Evolutionary conservation across 1,140 invertebrate genomes (phyloP).

Genomic region (Drosophila ambigua): DNA sequence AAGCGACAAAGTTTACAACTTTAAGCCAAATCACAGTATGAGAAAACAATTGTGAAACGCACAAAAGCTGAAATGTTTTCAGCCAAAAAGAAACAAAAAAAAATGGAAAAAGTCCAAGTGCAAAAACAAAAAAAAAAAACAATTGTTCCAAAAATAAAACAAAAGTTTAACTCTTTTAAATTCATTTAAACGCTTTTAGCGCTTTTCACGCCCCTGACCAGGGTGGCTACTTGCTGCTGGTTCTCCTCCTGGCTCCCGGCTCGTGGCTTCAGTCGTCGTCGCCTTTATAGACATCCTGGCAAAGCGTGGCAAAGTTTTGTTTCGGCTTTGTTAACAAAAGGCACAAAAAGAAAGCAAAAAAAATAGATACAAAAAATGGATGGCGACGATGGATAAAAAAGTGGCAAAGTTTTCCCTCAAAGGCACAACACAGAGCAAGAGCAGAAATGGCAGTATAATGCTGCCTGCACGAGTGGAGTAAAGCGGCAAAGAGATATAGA

Average conservation of each 20-base stretch:
- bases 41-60: constrained; percentile 56
- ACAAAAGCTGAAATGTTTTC: constrained; percentile 41
- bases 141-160: constrained; percentile 38
- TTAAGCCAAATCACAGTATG: constrained; percentile 56
- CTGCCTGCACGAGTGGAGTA: neutral
- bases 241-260: constrained; percentile 21
- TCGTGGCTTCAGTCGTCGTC: constrained; percentile 21
- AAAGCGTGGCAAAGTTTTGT: constrained; percentile 34
- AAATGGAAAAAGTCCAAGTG: no score
- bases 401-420: constrained; percentile 56
- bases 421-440: constrained; percentile 19
- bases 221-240: constrained; percentile 3
- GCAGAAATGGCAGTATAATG: constrained; percentile 19
- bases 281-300: constrained; percentile 39
- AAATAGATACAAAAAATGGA: constrained; percentile 22
- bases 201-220: constrained; percentile 66
- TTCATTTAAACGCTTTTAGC: constrained; percentile 77
- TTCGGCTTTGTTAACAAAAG: constrained; percentile 42
- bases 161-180: constrained; percentile 72
- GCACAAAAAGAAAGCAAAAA: no score
- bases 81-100: constrained; percentile 4
- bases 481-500: constrained; percentile 2
- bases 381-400: constrained; percentile 46
- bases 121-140: constrained; percentile 8
- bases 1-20: constrained; percentile 47